Conservation (phyloP, 2,888 invertebrate genomes). For the Dicyrtomina minuta region DNA sequence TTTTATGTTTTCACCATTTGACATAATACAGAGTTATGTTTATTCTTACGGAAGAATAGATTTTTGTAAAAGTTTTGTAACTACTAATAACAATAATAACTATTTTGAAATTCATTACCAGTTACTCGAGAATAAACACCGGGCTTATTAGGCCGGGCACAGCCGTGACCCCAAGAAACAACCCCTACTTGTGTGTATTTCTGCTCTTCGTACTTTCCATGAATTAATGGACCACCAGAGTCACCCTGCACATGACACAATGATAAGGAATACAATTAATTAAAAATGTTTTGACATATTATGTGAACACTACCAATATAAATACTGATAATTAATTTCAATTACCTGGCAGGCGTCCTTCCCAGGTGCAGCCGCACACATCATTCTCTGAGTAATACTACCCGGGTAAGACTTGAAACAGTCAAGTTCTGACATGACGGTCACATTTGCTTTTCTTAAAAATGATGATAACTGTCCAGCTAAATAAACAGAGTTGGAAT, state of each 20-base stretch:
- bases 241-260: conserved; percentile 32
- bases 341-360: conserved; percentile 3
- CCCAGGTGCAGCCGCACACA: conserved; percentile 44
- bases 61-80: too few species aligned
- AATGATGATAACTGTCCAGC: conserved; percentile 41
- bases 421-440: conserved; percentile 42
- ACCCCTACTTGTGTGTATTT: conserved; percentile 48
- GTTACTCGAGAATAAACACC: conserved; percentile 36
- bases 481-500: too few species aligned
- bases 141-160: conserved; percentile 33
- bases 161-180: conserved; percentile 47
- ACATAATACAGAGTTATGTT: too few species aligned
- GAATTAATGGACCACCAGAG: conserved; percentile 45
- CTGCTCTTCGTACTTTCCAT: conserved; percentile 4
- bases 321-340: not conserved
- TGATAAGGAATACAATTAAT: not conserved
- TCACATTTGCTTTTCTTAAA: conserved; percentile 41
- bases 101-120: too few species aligned
- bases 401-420: conserved; percentile 43
- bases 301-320: not conserved
- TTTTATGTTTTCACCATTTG: too few species aligned
- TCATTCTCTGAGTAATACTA: conserved; percentile 48
- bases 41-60: too few species aligned
- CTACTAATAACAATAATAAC: too few species aligned
- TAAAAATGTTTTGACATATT: not conserved